Base-by-base conservation (phyloP, 1,140 invertebrate species). In the Trachymyrmex cornetzi region DNA sequence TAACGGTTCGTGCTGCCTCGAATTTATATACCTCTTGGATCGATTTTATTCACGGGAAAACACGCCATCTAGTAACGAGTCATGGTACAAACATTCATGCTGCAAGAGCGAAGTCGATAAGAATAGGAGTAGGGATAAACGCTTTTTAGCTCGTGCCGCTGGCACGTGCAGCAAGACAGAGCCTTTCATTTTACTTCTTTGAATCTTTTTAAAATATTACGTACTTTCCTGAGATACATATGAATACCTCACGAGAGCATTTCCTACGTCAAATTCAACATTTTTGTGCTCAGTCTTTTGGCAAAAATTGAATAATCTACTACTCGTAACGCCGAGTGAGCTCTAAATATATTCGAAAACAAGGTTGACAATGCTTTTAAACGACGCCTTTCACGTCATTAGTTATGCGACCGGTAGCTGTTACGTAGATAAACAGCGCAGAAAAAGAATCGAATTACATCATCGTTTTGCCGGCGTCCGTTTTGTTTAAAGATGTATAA, bases 51-150 rank as follows among this genome's bases (percentile, higher is more conserved):
- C 27, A 44, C 66, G 77, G 69, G 87, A 87, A 84, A 66, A 7
- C 14, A 55, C 11, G 0, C 81, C 91, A 91, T 67, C 92, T 93
- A n/a, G 61, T 38, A 14, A 7, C 4, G 1, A 19, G 12, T 85
- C 19, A 27, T 14, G 57, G 3, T 34, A 71, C n/a, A 12, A 82
- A 2, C 22, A 2, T 7, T 27, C 19, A 3, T n/a, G 55, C 4
- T 9, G 38, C n/a, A 34, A 53, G 44, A 80, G 48, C 19, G 63
- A 34, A 3, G 6, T 79, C 64, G 11, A 64, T 38, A 7, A 79
- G 16, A 14, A 19, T 44, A 61, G 24, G 7, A 50, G 14, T 16
- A 38, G 27, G 9, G 22, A n/a, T n/a, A 67, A 2, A 57, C 38
- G 19, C 1, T 38, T 72, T 24, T 82, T n/a, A 14, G 22, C 48